These are phyloP conservation scores for Pseudomyrmex gracilis DNA, from an alignment of 1,140 invertebrate genomes.

Conservation along the genomic window DNA sequence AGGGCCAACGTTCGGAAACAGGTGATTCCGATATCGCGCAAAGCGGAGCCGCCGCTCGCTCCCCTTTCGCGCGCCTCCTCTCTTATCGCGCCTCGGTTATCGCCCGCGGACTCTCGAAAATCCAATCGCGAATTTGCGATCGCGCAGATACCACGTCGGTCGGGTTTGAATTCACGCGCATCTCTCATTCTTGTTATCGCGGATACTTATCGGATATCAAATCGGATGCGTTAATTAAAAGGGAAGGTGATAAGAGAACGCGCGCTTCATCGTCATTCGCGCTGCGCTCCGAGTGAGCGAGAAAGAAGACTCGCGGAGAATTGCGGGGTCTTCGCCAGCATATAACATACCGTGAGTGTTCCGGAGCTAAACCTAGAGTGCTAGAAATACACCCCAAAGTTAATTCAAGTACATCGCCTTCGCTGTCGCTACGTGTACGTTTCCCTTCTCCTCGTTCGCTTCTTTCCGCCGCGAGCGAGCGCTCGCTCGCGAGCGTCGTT, in stretches of 20 bases:
- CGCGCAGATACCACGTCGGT: too few species aligned
- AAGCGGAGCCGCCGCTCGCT: slow-evolving; percentile 1
- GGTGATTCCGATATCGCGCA: slow-evolving; percentile 46
- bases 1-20: slow-evolving; percentile 53
- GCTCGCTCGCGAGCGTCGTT: neutral
- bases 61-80: neutral
- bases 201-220: too few species aligned
- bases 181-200: too few species aligned
- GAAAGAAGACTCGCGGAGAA: neutral
- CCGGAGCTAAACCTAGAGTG: slow-evolving; percentile 81
- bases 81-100: slow-evolving; percentile 28
- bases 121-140: neutral
- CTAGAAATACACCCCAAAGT: slow-evolving; percentile 81
- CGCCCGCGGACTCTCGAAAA: neutral
- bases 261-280: too few species aligned
- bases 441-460: slow-evolving; percentile 50
- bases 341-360: slow-evolving; percentile 78
- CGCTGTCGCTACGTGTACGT: slow-evolving; percentile 68
- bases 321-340: slow-evolving; percentile 53
- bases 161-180: neutral
- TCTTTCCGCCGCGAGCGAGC: slow-evolving; percentile 7
- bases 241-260: neutral
- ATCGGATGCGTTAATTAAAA: too few species aligned
- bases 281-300: neutral
- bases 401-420: slow-evolving; percentile 83